Percentiles rank a stretch among this genome's conserved stretches.
These are phyloP conservation scores for Parasteatoda tepidariorum DNA, from an alignment of 1,140 invertebrate species.

Conservation along the genomic window DNA sequence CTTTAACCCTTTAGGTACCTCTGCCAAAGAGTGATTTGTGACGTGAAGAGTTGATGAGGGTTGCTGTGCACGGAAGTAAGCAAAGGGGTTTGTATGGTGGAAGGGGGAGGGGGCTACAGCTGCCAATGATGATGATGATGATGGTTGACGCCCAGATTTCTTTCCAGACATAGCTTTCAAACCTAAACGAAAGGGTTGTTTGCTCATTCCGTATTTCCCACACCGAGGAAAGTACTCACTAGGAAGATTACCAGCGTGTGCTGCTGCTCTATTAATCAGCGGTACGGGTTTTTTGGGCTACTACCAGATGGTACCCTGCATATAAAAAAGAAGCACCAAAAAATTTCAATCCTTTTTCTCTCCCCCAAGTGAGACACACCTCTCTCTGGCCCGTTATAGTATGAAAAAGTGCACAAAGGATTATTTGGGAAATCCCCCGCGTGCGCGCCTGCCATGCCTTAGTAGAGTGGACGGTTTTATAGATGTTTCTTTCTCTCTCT, in stretches of 20 bases:
- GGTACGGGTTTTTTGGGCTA: slow-evolving; percentile 37
- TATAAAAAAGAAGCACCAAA: slow-evolving; percentile 44
- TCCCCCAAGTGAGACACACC: slow-evolving; percentile 33
- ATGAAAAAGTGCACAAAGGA: slow-evolving; percentile 51
- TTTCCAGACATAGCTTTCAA: slow-evolving; percentile 16
- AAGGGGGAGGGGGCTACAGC: slow-evolving; percentile 10
- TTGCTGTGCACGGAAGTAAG: slow-evolving; percentile 47
- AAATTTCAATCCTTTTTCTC: slow-evolving; percentile 42
- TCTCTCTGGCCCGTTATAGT: slow-evolving; percentile 25
- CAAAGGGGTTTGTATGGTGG: slow-evolving; percentile 41
- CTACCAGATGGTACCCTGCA: slow-evolving; percentile 36
- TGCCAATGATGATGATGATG: slow-evolving; percentile 39
- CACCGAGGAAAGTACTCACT: slow-evolving; percentile 27
- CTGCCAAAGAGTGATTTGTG: slow-evolving; percentile 55
- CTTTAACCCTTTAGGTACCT: slow-evolving; percentile 46
- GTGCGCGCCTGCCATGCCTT: slow-evolving; percentile 44
- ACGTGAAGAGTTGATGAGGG: slow-evolving; percentile 60
- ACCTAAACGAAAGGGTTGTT: slow-evolving; percentile 51
- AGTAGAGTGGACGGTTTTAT: slow-evolving; percentile 41
- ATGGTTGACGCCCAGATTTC: slow-evolving; percentile 49
- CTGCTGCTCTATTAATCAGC: slow-evolving; percentile 59
- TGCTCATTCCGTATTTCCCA: slow-evolving; percentile 58
- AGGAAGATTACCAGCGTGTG: slow-evolving; percentile 52
- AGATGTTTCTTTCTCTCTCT: slow-evolving; percentile 1
- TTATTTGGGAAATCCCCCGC: slow-evolving; percentile 48